Evolutionary conservation across 2,888 invertebrate genomes (phyloP), one percentile per base, ranked within the genome.

Genomic region (Acheta domesticus): DNA sequence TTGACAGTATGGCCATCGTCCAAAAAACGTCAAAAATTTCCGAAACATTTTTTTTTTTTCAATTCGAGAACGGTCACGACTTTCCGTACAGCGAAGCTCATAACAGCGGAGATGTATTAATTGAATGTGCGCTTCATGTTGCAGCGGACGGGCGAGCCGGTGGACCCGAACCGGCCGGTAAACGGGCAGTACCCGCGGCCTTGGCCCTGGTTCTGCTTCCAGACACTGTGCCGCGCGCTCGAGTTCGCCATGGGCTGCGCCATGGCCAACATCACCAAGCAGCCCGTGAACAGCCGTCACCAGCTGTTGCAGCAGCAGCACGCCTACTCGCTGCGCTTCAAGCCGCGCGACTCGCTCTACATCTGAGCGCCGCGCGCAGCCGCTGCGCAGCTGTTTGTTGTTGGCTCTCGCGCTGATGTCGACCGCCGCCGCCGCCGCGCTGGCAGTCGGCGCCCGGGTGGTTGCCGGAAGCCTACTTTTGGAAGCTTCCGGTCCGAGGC

Each of bases 191-290:
- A 48, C 5, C 75, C 78, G 2, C 86, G 87, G 78, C 87, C 89
- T 14, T 89, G 89, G 89, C 88, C 89, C 1, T 91, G 91, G 91
- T 86, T 90, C 77, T 84, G 87, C 48, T 89, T 89, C 83, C 90
- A 91, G 83, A 90, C 90, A 0, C 79, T 88, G 1, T 88, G 88
- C 83, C 86, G 89, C 74, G 83, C 85, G 19, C 83, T 89, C 78
- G 89, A 89, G 84, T 84, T 89, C 73, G 85, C 86, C 77, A 88
- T 89, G 87, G 89, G 89, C 62, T 89, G 88, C 81, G 87, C 88
- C 49, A 88, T 90, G 87, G 89, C 89, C 48, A 89, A 88, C 84
- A 87, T 90, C 82, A 89, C 89, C 77, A 89, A 89, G 80, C 89
- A 89, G 82, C 89, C 89, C 76, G 88, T 88, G 50, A 88, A 87